phyloP scores from a whole-genome alignment of 1,140 invertebrate species.

The Aphaenogaster rudis region DNA sequence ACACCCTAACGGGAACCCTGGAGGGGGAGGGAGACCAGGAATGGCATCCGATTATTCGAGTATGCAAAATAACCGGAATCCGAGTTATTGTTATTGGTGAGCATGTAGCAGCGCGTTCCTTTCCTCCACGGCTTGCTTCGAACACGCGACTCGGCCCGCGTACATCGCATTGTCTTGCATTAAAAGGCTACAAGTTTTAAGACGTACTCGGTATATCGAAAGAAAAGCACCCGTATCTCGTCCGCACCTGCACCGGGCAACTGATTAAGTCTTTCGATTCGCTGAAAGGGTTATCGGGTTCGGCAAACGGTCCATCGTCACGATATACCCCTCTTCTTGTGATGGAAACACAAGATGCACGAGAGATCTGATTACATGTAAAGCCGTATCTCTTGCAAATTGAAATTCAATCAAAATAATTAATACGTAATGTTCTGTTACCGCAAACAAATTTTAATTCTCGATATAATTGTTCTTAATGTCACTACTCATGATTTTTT shows the following conservation, averaged over 20 bases:
- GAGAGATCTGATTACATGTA: slow-evolving; percentile 56
- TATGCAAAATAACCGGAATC: slow-evolving; percentile 77
- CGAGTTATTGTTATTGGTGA: slow-evolving; percentile 74
- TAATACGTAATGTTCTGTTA: background rate
- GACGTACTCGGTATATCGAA: slow-evolving; percentile 22
- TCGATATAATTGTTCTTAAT: background rate
- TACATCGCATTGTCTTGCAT: slow-evolving; percentile 14
- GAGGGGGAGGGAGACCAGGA: background rate
- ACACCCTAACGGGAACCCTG: slow-evolving; percentile 28
- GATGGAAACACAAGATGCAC: slow-evolving; percentile 48
- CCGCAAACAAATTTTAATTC: background rate
- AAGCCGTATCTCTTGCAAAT: slow-evolving; percentile 3
- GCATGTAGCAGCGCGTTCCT: slow-evolving; percentile 26
- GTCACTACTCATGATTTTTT: background rate
- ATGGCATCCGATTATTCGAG: slow-evolving; percentile 76
- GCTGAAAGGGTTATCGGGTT: slow-evolving; percentile 59
- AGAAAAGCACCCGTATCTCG: slow-evolving; percentile 22
- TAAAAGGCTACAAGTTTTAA: slow-evolving; percentile 37
- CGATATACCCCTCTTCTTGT: slow-evolving; percentile 42
- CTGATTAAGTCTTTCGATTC: slow-evolving; percentile 65
- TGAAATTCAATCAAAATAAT: slow-evolving; percentile 32
- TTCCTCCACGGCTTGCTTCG: background rate
- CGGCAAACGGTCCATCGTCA: slow-evolving; percentile 55
- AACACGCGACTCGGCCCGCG: background rate
- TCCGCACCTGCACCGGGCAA: slow-evolving; percentile 39